Conservation (phyloP, 2,888 invertebrate genomes). For the Acholoe squamosa region DNA sequence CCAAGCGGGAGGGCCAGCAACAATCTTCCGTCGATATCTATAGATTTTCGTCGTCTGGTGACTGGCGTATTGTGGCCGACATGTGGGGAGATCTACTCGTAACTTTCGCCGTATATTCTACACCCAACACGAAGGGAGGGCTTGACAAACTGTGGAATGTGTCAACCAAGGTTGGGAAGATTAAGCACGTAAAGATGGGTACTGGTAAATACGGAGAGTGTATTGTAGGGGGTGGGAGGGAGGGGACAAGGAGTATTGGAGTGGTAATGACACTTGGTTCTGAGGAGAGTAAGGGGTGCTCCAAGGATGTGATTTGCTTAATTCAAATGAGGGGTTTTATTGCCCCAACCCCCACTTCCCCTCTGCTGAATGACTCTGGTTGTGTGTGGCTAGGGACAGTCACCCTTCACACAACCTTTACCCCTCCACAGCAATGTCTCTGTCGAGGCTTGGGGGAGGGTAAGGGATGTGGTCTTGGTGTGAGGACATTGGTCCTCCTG, state of each 20-base stretch:
- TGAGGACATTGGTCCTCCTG: neutral
- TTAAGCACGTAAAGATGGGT: neutral
- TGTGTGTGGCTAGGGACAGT: too few relatives aligned
- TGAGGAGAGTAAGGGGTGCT: too few relatives aligned
- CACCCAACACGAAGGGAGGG: neutral
- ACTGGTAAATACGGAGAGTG: neutral
- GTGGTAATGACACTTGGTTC: too few relatives aligned
- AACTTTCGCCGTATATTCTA: neutral
- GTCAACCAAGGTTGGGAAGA: too few relatives aligned
- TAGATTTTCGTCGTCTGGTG: constrained; percentile 33
- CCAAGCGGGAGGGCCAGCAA: neutral
- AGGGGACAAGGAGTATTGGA: too few relatives aligned
- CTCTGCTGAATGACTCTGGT: too few relatives aligned
- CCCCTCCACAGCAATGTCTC: neutral
- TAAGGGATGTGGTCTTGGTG: neutral
- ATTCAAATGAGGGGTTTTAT: too few relatives aligned
- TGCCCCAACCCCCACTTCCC: too few relatives aligned
- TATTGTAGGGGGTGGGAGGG: neutral
- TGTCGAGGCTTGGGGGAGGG: neutral
- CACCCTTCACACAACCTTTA: too few relatives aligned
- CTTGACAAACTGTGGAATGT: neutral
- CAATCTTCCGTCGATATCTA: constrained; percentile 42
- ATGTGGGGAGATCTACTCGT: neutral
- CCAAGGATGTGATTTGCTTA: too few relatives aligned
- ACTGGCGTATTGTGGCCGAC: constrained; percentile 35